A percentile compares a stretch with the other conserved stretches of the same genome.
These are phyloP conservation scores for Caretta caretta DNA, from an alignment of 2,113 vertebrate genomes.

Conservation along the genomic window DNA sequence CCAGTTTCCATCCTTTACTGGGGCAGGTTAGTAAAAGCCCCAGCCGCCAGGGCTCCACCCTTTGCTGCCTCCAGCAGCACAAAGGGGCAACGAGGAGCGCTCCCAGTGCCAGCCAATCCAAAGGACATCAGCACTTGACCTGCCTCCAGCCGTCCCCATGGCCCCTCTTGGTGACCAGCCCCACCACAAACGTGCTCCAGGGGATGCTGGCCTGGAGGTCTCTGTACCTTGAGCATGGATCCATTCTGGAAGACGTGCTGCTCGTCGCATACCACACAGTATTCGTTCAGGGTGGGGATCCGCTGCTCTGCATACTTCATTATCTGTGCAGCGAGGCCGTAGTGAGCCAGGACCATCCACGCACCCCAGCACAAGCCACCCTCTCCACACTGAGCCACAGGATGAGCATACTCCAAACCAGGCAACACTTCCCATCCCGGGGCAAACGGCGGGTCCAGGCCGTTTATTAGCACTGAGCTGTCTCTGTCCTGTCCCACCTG, in stretches of 20 bases:
- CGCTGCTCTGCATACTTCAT: conserved; percentile 99
- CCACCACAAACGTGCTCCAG: too few relatives aligned
- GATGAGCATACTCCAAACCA: neutral
- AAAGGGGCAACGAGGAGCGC: neutral
- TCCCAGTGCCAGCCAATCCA: neutral
- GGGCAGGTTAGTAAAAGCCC: too few relatives aligned
- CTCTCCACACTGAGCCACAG: neutral
- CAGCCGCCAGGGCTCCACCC: too few relatives aligned
- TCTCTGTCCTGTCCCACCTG: neutral
- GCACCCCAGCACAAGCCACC: neutral
- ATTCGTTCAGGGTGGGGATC: conserved; percentile 97
- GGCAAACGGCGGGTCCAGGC: neutral
- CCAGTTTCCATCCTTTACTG: neutral
- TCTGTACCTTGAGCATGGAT: conserved; percentile 96
- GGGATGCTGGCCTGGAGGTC: neutral
- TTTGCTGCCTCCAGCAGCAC: neutral
- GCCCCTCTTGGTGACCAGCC: neutral
- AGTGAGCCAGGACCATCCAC: neutral
- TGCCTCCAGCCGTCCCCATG: neutral
- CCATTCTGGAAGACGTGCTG: conserved; percentile 99
- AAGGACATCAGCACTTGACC: neutral
- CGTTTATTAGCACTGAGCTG: neutral
- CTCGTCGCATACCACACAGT: conserved; percentile 98
- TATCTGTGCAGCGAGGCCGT: conserved; percentile 79
- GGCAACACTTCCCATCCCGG: neutral